Percentiles rank a stretch among this genome's conserved stretches.
Conservation (phyloP, 1,140 invertebrate species). For the Semibalanus balanoides region DNA sequence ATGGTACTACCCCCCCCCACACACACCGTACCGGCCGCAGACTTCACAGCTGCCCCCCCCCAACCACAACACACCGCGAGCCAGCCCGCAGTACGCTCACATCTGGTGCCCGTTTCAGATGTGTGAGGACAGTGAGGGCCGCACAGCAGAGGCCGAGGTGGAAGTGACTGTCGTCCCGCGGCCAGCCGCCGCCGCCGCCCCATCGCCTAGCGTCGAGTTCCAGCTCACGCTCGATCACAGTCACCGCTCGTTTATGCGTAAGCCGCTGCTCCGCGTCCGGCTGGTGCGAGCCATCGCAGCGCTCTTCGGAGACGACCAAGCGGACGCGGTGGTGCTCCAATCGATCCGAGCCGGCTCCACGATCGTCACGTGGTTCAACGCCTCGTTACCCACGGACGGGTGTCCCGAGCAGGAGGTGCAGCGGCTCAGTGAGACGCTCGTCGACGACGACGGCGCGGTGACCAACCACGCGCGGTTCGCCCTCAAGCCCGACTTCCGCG, state of each 20-base stretch:
- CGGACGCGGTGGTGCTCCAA: constrained; percentile 53
- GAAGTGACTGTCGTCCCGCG: background rate
- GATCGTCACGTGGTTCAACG: constrained; percentile 61
- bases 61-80: no score
- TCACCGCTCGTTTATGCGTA: background rate
- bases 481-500: constrained; percentile 59
- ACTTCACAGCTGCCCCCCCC: no score
- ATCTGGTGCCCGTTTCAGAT: background rate
- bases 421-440: constrained; percentile 44
- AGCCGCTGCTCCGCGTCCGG: background rate
- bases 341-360: constrained; percentile 39
- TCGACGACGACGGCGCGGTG: constrained; percentile 23
- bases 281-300: constrained; percentile 52
- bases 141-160: background rate
- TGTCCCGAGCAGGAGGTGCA: constrained; percentile 64
- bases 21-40: no score
- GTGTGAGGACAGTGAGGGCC: background rate
- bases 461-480: constrained; percentile 36
- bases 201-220: background rate
- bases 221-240: background rate
- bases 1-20: no score
- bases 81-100: background rate
- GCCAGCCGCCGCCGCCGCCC: no score
- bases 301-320: constrained; percentile 57
- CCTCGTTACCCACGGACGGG: constrained; percentile 43